Evolutionary conservation across 2,888 invertebrate genomes (phyloP).

Genomic region (Stenotaenia linearis): DNA sequence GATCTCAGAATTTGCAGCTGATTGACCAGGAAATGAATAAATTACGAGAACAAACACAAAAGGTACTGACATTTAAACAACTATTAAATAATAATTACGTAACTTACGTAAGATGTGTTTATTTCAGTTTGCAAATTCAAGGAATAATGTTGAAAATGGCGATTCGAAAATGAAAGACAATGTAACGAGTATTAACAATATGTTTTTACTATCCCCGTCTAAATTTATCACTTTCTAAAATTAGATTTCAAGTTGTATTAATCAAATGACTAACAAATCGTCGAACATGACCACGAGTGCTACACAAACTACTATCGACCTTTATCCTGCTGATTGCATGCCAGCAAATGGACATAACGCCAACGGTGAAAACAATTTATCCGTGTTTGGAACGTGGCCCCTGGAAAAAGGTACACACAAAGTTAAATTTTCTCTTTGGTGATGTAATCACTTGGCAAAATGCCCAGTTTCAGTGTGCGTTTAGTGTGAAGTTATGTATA

Average conservation of each 20-base stretch:
- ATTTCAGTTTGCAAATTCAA: background rate
- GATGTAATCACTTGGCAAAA: background rate
- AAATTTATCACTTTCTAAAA: background rate
- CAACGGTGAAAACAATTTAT: background rate
- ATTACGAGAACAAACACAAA: conserved; percentile 28
- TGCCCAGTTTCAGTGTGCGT: background rate
- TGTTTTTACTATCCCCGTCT: background rate
- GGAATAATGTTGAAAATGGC: background rate
- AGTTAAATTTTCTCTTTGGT: background rate
- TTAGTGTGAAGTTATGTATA: background rate
- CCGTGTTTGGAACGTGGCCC: conserved; percentile 58
- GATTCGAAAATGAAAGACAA: background rate
- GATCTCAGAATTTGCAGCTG: conserved; percentile 32
- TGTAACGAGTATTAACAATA: background rate
- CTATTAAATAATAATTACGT: background rate
- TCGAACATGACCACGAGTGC: conserved; percentile 35
- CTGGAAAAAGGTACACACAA: conserved; percentile 48
- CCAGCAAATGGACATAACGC: background rate
- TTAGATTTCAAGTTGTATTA: background rate
- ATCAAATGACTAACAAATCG: background rate
- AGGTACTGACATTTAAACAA: no score
- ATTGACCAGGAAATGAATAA: conserved; percentile 34
- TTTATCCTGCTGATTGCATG: conserved; percentile 16
- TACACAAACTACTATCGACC: conserved; percentile 34
- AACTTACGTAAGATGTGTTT: background rate